Evolutionary conservation across 1,140 invertebrate species (phyloP).

Genomic region (Thaumatotibia leucotreta): DNA sequence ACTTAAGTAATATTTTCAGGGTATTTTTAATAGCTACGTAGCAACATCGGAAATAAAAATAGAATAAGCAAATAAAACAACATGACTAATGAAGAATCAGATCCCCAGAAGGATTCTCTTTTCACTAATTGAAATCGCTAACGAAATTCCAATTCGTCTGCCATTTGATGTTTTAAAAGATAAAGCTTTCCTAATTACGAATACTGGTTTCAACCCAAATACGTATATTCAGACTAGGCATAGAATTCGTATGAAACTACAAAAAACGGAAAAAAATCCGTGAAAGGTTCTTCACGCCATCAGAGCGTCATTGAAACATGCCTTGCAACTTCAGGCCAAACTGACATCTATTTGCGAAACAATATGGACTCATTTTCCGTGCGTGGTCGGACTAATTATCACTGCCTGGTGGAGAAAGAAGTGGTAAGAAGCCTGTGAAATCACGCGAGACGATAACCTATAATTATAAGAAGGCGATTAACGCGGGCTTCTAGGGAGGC

Average conservation of each 20-base stretch:
- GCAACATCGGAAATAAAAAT: too few species aligned
- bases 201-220: not conserved
- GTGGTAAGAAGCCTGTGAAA: constrained; percentile 33
- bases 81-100: not conserved
- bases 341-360: not conserved
- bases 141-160: not conserved
- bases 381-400: constrained; percentile 27
- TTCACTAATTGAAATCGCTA: not conserved
- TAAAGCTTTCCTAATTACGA: not conserved
- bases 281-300: constrained; percentile 31
- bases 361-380: constrained; percentile 18
- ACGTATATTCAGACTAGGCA: too few species aligned
- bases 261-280: not conserved
- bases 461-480: constrained; percentile 35
- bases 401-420: constrained; percentile 18
- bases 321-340: not conserved
- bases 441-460: constrained; percentile 37
- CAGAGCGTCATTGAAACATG: constrained; percentile 25
- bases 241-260: not conserved
- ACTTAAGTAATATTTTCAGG: too few species aligned
- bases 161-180: not conserved
- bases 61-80: not conserved
- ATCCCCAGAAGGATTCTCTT: not conserved
- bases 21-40: too few species aligned
- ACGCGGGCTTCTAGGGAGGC: constrained; percentile 31